These are phyloP conservation scores for Microctonus aethiopoides DNA, from an alignment of 2,888 invertebrate genomes.

Conservation along the genomic window DNA sequence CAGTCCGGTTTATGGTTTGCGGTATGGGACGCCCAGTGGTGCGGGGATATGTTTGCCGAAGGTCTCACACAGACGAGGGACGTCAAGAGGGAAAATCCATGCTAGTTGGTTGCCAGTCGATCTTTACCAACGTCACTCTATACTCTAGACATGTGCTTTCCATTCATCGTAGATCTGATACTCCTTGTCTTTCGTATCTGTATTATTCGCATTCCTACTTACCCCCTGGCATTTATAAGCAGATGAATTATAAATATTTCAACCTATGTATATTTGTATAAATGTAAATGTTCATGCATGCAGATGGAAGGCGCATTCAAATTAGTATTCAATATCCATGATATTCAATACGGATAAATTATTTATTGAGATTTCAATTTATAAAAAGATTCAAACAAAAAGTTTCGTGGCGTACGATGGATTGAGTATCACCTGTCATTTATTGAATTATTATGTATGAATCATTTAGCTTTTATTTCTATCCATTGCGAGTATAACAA, in stretches of 20 bases:
- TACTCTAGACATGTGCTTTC: constrained; percentile 58
- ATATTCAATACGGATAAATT: not conserved
- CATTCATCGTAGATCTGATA: constrained; percentile 51
- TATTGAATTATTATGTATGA: not conserved
- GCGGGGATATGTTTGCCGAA: constrained; percentile 48
- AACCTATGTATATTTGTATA: not conserved
- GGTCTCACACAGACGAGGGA: constrained; percentile 31
- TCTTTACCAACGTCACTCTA: constrained; percentile 39
- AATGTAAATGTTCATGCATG: not conserved
- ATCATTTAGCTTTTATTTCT: constrained; percentile 10
- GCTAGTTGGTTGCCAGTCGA: constrained; percentile 10
- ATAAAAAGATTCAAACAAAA: not conserved
- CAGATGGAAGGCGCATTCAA: not conserved
- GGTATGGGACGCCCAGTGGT: constrained; percentile 40
- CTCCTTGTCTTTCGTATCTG: constrained; percentile 39
- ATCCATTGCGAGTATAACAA: constrained; percentile 14
- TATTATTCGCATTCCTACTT: constrained; percentile 35
- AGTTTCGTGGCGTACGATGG: not conserved
- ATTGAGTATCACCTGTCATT: not conserved
- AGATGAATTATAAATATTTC: not conserved
- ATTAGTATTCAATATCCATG: too few relatives aligned
- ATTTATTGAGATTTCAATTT: not conserved
- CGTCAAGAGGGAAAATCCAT: not conserved
- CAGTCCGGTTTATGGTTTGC: constrained; percentile 30
- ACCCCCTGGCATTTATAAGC: constrained; percentile 16